Conservation (phyloP, 2,797 vertebrate species). For the Otus scops region DNA sequence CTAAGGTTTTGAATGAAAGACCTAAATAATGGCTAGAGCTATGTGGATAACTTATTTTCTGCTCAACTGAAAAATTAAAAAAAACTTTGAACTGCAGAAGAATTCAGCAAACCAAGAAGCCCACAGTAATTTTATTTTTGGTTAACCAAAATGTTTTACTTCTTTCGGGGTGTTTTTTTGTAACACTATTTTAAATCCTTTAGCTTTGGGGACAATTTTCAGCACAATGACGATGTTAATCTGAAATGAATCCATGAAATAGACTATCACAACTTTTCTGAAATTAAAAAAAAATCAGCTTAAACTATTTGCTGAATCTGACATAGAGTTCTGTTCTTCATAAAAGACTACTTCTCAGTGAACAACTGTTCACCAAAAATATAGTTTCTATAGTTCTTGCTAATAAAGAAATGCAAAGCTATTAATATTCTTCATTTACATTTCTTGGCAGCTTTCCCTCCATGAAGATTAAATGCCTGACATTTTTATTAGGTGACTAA, state of each 20-base stretch:
- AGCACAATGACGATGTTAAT: neutral
- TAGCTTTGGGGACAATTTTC: neutral
- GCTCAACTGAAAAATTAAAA: neutral
- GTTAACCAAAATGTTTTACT: neutral
- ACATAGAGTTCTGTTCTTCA: neutral
- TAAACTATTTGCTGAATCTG: neutral
- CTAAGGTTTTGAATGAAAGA: neutral
- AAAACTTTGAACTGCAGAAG: neutral
- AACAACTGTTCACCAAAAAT: neutral
- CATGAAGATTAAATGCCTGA: neutral
- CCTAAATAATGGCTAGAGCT: neutral
- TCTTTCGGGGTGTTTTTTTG: neutral
- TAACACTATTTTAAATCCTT: neutral
- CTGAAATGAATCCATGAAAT: neutral
- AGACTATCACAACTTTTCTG: neutral
- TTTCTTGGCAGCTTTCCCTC: neutral
- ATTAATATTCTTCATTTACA: neutral
- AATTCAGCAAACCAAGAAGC: neutral
- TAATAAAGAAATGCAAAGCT: neutral
- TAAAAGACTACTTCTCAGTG: neutral
- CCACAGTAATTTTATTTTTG: neutral
- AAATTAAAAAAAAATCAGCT: neutral
- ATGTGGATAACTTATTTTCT: neutral
- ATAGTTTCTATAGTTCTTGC: neutral
- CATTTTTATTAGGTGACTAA: neutral